Base-by-base conservation (phyloP, 2,888 invertebrate species). In the Caenorhabditis japonica region DNA sequence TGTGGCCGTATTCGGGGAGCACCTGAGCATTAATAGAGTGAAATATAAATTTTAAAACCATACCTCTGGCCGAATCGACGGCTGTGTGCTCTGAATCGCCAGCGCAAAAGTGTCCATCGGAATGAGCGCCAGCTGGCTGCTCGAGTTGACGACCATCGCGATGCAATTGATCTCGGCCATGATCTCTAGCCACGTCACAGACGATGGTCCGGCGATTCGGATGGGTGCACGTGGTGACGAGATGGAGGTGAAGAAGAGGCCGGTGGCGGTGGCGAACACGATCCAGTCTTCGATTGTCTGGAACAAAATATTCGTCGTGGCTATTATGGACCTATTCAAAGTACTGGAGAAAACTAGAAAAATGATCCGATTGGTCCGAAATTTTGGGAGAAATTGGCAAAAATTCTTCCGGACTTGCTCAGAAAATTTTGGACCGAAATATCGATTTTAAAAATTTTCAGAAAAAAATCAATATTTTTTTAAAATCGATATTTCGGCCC, bases 261-360 rank as follows among this genome's bases (percentile, higher is more conserved):
- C 84, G 21, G 80, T 79, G 25, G 82, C 77, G 12, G 83, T 79
- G 33, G 81, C 84, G 60, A 84, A 77, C 43, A 84, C 58, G 10
- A 83, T 75, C 70, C 75, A 82, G 39, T 82, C 84, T 25, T 81
- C 77, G 17, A 79, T 53, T 3, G 64, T 64, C 77, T 75, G 64
- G 4, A 74, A 64, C 30, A 5, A 21, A 46, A 46, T 61, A 60
- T n/a, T 17, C 49, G 27, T 2, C 13, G 21, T 5, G 33, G 15
- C 12, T 27, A 25, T 15, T 25, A 15, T 15, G 25, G n/a, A 47
- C 23, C 30, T 12, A n/a, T n/a, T 27, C 25, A 47, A 23, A n/a
- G 12, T 27, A 15, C 47, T n/a, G n/a, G n/a, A n/a, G n/a, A n/a
- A n/a, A n/a, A n/a, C n/a, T n/a, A n/a, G n/a, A n/a, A n/a, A n/a